Evolutionary conservation across 2,888 invertebrate species (phyloP).

Genomic region (Chesias legatella): DNA sequence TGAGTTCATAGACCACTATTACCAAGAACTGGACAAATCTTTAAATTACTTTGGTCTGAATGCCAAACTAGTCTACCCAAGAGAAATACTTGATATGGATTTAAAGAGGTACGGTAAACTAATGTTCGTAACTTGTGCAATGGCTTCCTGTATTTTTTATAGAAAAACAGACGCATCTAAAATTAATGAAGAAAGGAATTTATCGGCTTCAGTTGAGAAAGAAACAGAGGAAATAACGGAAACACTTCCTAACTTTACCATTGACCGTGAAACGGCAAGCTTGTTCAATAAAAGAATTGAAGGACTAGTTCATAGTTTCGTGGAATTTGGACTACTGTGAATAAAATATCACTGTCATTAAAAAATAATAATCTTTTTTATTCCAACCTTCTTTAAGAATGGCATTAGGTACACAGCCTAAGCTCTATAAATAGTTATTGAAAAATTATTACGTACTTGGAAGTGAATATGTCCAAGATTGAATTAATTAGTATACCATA

Average conservation of each 20-base stretch:
- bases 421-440: too few relatives aligned
- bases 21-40: conserved; percentile 32
- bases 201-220: neutral
- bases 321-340: conserved; percentile 4
- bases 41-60: conserved; percentile 33
- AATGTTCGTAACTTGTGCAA: conserved; percentile 21
- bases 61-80: conserved; percentile 32
- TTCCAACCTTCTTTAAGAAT: too few relatives aligned
- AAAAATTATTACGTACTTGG: too few relatives aligned
- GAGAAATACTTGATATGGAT: conserved; percentile 37
- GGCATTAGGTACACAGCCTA: too few relatives aligned
- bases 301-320: conserved; percentile 2
- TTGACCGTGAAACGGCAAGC: neutral
- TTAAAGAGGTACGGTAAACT: conserved; percentile 34
- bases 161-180: conserved; percentile 30
- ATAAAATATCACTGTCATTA: conserved; percentile 6
- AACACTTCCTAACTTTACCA: conserved; percentile 1
- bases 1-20: conserved; percentile 30
- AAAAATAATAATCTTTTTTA: too few relatives aligned
- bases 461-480: too few relatives aligned
- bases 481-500: too few relatives aligned
- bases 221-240: conserved; percentile 3
- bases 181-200: neutral
- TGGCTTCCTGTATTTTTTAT: conserved; percentile 26
- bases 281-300: conserved; percentile 1